phyloP scores from a whole-genome alignment of 2,888 invertebrate genomes.

The Eucriotettix oculatus region DNA sequence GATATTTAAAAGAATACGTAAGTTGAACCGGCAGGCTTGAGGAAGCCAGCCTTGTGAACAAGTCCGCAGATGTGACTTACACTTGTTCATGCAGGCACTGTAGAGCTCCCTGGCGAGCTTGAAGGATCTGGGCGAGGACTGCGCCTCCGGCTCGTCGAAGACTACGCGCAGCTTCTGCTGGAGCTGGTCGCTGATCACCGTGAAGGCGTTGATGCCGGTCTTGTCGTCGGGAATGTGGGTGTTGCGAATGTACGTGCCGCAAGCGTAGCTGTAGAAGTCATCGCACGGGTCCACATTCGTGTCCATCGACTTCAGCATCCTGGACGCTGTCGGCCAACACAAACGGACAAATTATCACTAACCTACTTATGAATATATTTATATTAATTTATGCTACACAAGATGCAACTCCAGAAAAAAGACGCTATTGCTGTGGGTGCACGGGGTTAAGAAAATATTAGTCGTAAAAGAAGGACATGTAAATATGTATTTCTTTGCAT shows the following conservation, averaged over 20 bases:
- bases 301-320: constrained; percentile 54
- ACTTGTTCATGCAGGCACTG: constrained; percentile 74
- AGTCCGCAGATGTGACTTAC: constrained; percentile 34
- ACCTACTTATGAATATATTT: neutral
- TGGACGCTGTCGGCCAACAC: constrained; percentile 36
- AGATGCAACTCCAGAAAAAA: neutral
- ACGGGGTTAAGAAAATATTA: too few species aligned
- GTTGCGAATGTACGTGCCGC: constrained; percentile 53
- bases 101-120: constrained; percentile 66
- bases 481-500: too few species aligned
- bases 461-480: too few species aligned
- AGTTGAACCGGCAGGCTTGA: too few species aligned
- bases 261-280: constrained; percentile 67
- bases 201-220: constrained; percentile 47
- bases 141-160: constrained; percentile 38
- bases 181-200: constrained; percentile 54
- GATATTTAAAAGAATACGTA: too few species aligned
- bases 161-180: constrained; percentile 55
- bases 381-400: neutral
- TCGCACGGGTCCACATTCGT: constrained; percentile 56
- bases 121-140: constrained; percentile 47
- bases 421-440: too few species aligned
- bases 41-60: too few species aligned
- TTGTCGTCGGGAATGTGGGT: constrained; percentile 69
- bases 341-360: neutral